phyloP scores from a whole-genome alignment of 1,140 invertebrate species.

The Rhynchophorus ferrugineus region DNA sequence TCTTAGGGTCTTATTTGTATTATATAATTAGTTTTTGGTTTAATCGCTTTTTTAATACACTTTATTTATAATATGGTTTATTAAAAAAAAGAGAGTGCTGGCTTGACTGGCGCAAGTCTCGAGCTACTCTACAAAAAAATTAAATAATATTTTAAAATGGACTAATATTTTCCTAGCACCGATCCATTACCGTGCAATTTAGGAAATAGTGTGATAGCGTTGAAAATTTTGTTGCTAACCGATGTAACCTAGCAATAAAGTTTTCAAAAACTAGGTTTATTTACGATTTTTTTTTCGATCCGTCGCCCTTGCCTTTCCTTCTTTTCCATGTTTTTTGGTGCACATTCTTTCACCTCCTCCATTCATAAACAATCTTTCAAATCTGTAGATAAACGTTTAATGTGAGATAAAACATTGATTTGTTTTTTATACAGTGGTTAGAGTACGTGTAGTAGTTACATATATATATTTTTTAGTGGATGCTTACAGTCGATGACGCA shows the following conservation, averaged over 20 bases:
- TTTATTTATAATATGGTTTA: slow-evolving; percentile 19
- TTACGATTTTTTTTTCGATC: slow-evolving; percentile 20
- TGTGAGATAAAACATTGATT: slow-evolving; percentile 8
- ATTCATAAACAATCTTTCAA: too few species aligned
- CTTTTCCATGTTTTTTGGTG: slow-evolving; percentile 6
- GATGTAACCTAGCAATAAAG: slow-evolving; percentile 14
- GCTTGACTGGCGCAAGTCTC: slow-evolving; percentile 32
- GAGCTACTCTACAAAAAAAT: slow-evolving; percentile 24
- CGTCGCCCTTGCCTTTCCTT: too few species aligned
- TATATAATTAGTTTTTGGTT: slow-evolving; percentile 23
- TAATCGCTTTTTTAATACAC: slow-evolving; percentile 16
- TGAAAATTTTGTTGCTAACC: slow-evolving; percentile 24
- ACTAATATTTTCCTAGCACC: slow-evolving; percentile 18
- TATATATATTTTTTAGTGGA: slow-evolving; percentile 32
- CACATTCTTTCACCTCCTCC: not conserved
- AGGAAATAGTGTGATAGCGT: slow-evolving; percentile 23
- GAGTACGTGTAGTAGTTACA: slow-evolving; percentile 22
- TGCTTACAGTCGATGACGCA: slow-evolving; percentile 34
- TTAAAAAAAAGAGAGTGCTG: slow-evolving; percentile 26
- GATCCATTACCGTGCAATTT: slow-evolving; percentile 16
- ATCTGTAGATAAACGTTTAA: slow-evolving; percentile 13
- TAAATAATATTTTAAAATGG: slow-evolving; percentile 8
- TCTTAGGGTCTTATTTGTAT: slow-evolving; percentile 26
- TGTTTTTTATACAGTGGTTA: slow-evolving; percentile 18
- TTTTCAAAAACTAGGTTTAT: slow-evolving; percentile 21